Percentiles rank a stretch among this genome's conserved stretches.
These are phyloP conservation scores for Pterophyllum scalare DNA, from an alignment of 2,113 vertebrate species.

Conservation along the genomic window DNA sequence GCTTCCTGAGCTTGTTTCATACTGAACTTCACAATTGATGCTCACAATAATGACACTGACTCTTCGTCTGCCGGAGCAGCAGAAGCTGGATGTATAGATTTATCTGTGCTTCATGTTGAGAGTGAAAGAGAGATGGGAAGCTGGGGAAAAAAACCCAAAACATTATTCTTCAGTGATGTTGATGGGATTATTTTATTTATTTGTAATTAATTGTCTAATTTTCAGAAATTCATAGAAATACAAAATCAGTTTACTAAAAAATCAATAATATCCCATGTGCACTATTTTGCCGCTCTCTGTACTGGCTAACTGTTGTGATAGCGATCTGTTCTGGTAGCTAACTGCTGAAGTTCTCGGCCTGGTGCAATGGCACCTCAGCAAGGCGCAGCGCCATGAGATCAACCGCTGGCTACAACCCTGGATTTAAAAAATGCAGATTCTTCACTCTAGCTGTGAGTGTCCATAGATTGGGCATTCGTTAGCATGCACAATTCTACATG, in stretches of 20 bases:
- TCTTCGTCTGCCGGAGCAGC: not conserved
- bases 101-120: not conserved
- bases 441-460: not conserved
- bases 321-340: too few relatives aligned
- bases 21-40: not conserved
- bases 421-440: not conserved
- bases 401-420: too few relatives aligned
- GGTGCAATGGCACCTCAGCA: too few relatives aligned
- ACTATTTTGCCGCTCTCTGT: not conserved
- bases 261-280: not conserved
- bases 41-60: not conserved
- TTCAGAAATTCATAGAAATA: not conserved
- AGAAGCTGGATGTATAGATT: slow-evolving; percentile 14
- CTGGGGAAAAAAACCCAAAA: not conserved
- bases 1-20: not conserved
- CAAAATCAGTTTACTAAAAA: not conserved
- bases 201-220: not conserved
- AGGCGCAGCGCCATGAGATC: too few relatives aligned
- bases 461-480: too few relatives aligned
- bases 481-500: too few relatives aligned
- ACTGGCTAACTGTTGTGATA: too few relatives aligned
- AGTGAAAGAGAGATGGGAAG: not conserved
- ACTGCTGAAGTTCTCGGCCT: too few relatives aligned
- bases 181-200: not conserved
- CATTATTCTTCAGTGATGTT: not conserved